Evolutionary conservation across 2,113 vertebrate species (phyloP), one percentile per base, ranked within the genome.

Genomic region (Hippopotamus amphibius): DNA sequence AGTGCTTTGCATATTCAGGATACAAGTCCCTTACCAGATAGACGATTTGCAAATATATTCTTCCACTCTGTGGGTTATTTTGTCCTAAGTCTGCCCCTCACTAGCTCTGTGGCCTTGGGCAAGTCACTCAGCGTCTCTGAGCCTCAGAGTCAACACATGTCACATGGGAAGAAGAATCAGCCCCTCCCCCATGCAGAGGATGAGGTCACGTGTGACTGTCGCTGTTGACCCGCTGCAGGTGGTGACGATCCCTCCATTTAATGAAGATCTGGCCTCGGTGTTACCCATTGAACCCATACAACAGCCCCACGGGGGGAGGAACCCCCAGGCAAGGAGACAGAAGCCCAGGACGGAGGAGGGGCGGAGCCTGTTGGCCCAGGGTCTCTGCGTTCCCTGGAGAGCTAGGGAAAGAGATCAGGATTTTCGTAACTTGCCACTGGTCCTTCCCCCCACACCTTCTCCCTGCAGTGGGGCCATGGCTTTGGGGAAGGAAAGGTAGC

Each of bases 401-500:
- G 57, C 1, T 14, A 22, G 37, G 21, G 15, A 22, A 5, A 21
- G 41, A 26, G 50, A 66, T 22, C 5, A 30, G 55, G 43, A 13
- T 7, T 22, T 24, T 8, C 2, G 0, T 17, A 41, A 61, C 26
- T 26, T 37, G n/a, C 46, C 22, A 22, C 55, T 0, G 0, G 48
- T n/a, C 33, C 13, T 4, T 4, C 65, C 10, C 11, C 1, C 6
- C 2, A 57, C 37, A 3, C 61, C 30, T 41, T 76, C 1, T 0
- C 41, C 33, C 71, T n/a, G 19, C 7, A 6, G 4, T 0, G 3
- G 26, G 59, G 46, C 74, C n/a, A 4, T 0, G 1, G 48, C 50
- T 59, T 28, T 41, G 63, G 83, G 28, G 15, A 69, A 15, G 33
- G 11, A 53, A n/a, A 53, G 7, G 26, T 0, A 4, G 26, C 19